Evolutionary conservation across 2,888 invertebrate genomes (phyloP), one percentile per base, ranked within the genome.

Genomic region (Parnassius mnemosyne): DNA sequence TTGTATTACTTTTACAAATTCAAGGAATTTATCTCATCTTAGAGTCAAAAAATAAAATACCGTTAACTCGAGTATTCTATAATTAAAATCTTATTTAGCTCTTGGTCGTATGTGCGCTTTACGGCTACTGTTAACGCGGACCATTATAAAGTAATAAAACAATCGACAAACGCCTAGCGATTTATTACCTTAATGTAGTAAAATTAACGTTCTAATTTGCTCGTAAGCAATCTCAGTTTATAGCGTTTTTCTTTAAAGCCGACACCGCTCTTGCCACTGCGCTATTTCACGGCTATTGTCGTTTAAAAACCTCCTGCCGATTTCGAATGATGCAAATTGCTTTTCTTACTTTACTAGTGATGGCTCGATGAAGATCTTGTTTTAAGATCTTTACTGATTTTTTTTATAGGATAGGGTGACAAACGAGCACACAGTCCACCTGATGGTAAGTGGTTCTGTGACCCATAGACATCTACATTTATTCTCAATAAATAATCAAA

Each of bases 161-260:
- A 81, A 81, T 84, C 78, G 73, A 67, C 76, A 69, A 72, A 71
- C 73, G 78, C 77, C 78, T 70, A 69, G 72, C 83, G 72, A 83
- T 89, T 87, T 87, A 89, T 83, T 73, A 78, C 83, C 80, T 84
- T 88, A 84, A 81, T 85, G 75, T 70, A 63, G 85, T 87, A 84
- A 87, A 88, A 85, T 87, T 85, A 87, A 81, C 79, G 86, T 83
- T 83, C 85, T 87, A 86, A 89, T 89, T 86, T 88, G 84, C 84
- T 79, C 79, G 81, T 67, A 50, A 78, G 83, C 83, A 79, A 83
- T 85, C 80, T 72, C 75, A 65, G 71, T 87, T 87, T 89, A 88
- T 80, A 78, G 80, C 79, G 73, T 79, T 82, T 80, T 78, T 63
- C 79, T 79, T 79, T 75, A 71, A 69, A 68, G 71, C 64, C 59